These are phyloP conservation scores for Nansenia antarctica DNA, from an alignment of 2,113 vertebrate genomes.

Conservation along the genomic window DNA sequence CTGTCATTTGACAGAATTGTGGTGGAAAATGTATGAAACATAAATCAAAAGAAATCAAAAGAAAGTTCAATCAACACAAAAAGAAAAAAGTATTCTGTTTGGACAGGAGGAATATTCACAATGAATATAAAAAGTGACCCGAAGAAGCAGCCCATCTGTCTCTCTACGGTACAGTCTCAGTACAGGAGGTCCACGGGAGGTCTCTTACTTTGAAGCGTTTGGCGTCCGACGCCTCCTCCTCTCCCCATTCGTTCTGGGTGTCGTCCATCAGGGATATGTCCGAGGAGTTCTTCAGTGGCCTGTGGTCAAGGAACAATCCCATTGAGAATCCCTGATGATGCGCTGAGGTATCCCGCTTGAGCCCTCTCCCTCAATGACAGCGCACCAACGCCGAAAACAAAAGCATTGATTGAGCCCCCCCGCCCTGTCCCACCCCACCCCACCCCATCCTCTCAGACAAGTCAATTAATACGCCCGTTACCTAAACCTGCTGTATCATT, in stretches of 20 bases:
- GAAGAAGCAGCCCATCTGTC: too few species aligned
- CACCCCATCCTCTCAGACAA: slow-evolving; percentile 32
- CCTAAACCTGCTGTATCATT: slow-evolving; percentile 51
- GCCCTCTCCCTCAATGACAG: slow-evolving; percentile 21
- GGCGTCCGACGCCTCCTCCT: slow-evolving; percentile 84
- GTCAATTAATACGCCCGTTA: slow-evolving; percentile 53
- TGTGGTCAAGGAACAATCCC: slow-evolving; percentile 61
- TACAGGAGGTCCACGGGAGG: too few species aligned
- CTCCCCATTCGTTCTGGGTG: slow-evolving; percentile 92
- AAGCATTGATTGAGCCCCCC: slow-evolving; percentile 54
- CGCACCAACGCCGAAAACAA: slow-evolving; percentile 46
- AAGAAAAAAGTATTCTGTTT: too few species aligned
- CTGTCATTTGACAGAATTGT: too few species aligned
- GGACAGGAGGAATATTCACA: too few species aligned
- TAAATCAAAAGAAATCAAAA: too few species aligned
- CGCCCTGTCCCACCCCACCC: slow-evolving; percentile 34
- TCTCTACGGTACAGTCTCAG: too few species aligned
- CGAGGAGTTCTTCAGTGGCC: slow-evolving; percentile 90
- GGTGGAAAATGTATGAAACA: too few species aligned
- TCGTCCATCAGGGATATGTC: slow-evolving; percentile 95
- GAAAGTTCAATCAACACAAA: too few species aligned
- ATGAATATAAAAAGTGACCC: too few species aligned
- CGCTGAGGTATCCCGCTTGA: slow-evolving; percentile 30
- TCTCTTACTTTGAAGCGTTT: slow-evolving; percentile 93
- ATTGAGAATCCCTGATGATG: slow-evolving; percentile 34